Evolutionary conservation across 2,888 invertebrate genomes (phyloP).

Genomic region (Cyclophora albipunctata): DNA sequence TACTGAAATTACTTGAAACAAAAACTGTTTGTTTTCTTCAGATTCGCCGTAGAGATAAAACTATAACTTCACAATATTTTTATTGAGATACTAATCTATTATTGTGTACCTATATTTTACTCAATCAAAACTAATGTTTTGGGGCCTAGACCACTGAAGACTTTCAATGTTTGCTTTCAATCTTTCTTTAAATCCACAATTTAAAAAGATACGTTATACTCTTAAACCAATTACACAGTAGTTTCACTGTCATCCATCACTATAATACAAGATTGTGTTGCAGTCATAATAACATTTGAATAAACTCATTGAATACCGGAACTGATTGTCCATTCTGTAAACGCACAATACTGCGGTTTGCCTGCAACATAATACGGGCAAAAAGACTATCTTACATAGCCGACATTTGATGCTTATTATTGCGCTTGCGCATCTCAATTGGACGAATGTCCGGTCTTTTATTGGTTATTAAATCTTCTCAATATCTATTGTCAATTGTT

Average conservation of each 20-base stretch:
- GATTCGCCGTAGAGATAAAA: too few relatives aligned
- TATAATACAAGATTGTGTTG: conserved; percentile 6
- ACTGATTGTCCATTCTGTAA: conserved; percentile 43
- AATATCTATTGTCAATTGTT: neutral
- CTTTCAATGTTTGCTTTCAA: too few relatives aligned
- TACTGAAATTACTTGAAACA: too few relatives aligned
- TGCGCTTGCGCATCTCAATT: conserved; percentile 43
- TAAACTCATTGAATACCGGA: conserved; percentile 35
- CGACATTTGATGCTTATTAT: conserved; percentile 46
- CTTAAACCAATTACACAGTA: conserved; percentile 1
- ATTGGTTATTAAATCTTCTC: conserved; percentile 9
- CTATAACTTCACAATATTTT: too few relatives aligned
- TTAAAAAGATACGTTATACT: too few relatives aligned
- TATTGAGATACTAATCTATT: too few relatives aligned
- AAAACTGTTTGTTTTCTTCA: too few relatives aligned
- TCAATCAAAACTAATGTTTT: too few relatives aligned
- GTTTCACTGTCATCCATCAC: conserved; percentile 3
- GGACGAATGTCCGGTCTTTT: conserved; percentile 37
- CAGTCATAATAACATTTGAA: conserved; percentile 10
- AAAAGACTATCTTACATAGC: conserved; percentile 26
- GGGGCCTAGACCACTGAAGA: too few relatives aligned
- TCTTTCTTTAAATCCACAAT: too few relatives aligned
- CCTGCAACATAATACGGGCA: conserved; percentile 57
- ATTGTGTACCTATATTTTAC: too few relatives aligned
- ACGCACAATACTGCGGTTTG: conserved; percentile 50